Percentiles rank a stretch among this genome's conserved stretches.
phyloP scores from a whole-genome alignment of 2,888 invertebrate genomes.

The Nephrotoma guestfalica region DNA sequence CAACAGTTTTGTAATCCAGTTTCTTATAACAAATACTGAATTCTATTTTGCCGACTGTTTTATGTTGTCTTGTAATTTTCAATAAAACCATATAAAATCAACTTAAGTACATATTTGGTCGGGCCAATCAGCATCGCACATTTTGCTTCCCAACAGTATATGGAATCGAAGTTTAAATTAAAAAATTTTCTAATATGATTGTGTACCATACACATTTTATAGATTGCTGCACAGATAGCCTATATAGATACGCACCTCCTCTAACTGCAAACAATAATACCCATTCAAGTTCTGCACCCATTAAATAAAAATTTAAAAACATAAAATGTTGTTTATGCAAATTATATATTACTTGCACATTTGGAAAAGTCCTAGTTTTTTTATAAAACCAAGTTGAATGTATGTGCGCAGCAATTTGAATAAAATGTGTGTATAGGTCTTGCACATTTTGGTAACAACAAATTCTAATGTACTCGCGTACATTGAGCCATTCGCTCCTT shows the following conservation, averaged over 20 bases:
- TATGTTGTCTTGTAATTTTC: too few species aligned
- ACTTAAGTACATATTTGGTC: too few species aligned
- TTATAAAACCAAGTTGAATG: background rate
- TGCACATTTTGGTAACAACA: background rate
- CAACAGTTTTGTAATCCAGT: too few species aligned
- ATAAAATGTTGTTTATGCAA: background rate
- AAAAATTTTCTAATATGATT: too few species aligned
- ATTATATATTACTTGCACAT: background rate
- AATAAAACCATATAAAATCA: too few species aligned
- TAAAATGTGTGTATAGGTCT: background rate
- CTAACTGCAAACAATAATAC: background rate
- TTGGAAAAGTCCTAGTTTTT: background rate
- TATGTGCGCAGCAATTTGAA: background rate
- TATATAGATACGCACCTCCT: background rate
- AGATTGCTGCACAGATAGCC: background rate
- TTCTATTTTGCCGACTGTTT: too few species aligned
- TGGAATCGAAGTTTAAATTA: too few species aligned
- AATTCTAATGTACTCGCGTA: background rate
- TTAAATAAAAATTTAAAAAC: background rate
- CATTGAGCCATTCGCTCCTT: background rate
- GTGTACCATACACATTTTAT: too few species aligned
- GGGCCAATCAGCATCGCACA: too few species aligned
- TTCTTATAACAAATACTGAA: too few species aligned
- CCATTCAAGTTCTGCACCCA: background rate
- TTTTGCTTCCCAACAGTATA: too few species aligned